Conservation (phyloP, 2,797 vertebrate genomes). For the Hippoglossus hippoglossus region DNA sequence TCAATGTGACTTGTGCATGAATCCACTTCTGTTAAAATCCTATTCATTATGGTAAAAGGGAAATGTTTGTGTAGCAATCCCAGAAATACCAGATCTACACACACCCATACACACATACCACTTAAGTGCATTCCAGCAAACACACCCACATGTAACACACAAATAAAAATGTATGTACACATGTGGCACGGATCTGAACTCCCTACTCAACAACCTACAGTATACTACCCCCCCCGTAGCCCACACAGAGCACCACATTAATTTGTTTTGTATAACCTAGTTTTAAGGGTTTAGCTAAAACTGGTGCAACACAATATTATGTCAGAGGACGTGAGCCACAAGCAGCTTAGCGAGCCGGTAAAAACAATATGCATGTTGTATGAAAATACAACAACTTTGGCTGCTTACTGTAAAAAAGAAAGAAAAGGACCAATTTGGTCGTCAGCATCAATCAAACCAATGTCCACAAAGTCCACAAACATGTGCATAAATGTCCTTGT, state of each 20-base stretch:
- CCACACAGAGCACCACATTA: conserved; percentile 15
- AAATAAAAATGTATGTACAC: neutral
- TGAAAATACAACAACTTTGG: conserved; percentile 11
- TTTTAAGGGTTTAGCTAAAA: conserved; percentile 52
- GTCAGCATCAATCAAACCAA: no score
- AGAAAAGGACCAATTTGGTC: no score
- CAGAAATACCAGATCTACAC: neutral
- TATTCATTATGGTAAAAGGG: neutral
- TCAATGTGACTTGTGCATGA: neutral
- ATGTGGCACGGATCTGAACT: neutral
- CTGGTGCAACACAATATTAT: conserved; percentile 26
- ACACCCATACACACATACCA: neutral
- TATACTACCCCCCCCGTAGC: conserved; percentile 11
- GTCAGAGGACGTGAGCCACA: conserved; percentile 33
- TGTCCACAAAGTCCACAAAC: neutral
- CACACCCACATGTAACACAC: conserved; percentile 4
- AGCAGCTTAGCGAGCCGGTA: conserved; percentile 43
- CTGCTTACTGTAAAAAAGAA: neutral
- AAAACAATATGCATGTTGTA: conserved; percentile 42
- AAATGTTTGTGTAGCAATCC: neutral
- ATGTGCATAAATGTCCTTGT: no score
- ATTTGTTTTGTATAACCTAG: conserved; percentile 58
- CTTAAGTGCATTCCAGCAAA: conserved; percentile 2
- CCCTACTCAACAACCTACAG: neutral
- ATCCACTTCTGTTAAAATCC: neutral